A percentile compares a stretch with the other conserved stretches of the same genome.
Evolutionary conservation across 2,888 invertebrate genomes (phyloP).

Genomic region (Pachliopta kotzebuea): DNA sequence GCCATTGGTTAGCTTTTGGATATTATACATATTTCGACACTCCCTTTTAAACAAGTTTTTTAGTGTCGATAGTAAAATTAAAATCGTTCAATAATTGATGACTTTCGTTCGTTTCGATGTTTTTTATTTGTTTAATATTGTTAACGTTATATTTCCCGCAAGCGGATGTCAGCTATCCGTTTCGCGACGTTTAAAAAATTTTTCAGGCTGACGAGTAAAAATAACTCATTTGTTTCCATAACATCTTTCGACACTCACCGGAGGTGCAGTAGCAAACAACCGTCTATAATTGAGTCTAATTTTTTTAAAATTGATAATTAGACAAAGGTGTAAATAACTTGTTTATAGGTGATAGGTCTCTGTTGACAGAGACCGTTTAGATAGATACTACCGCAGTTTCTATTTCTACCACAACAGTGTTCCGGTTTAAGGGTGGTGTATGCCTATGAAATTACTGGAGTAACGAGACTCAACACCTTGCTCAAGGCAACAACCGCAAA

Average conservation of each 20-base stretch:
- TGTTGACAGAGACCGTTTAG: no score
- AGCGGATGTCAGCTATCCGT: constrained; percentile 40
- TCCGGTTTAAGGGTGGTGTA: no score
- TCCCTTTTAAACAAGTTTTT: no score
- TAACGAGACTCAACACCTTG: no score
- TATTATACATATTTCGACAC: no score
- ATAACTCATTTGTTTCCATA: constrained; percentile 55
- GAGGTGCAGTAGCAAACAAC: constrained; percentile 33
- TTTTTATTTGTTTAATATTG: constrained; percentile 20
- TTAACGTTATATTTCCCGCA: constrained; percentile 11
- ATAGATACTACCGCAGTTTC: no score
- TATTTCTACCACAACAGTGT: no score
- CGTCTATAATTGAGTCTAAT: constrained; percentile 18
- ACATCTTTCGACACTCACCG: constrained; percentile 42
- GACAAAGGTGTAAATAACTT: background rate
- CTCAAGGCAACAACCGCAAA: no score
- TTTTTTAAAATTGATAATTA: background rate
- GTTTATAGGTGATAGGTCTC: no score
- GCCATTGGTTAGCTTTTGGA: no score
- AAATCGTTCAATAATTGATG: background rate
- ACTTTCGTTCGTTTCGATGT: background rate
- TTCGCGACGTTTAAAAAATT: constrained; percentile 43
- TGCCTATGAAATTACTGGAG: no score
- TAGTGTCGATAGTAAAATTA: background rate
- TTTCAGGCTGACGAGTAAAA: constrained; percentile 46